Percentiles rank a stretch among this genome's conserved stretches.
Conservation (phyloP, 2,888 invertebrate species). For the Caenorhabditis doughertyi region DNA sequence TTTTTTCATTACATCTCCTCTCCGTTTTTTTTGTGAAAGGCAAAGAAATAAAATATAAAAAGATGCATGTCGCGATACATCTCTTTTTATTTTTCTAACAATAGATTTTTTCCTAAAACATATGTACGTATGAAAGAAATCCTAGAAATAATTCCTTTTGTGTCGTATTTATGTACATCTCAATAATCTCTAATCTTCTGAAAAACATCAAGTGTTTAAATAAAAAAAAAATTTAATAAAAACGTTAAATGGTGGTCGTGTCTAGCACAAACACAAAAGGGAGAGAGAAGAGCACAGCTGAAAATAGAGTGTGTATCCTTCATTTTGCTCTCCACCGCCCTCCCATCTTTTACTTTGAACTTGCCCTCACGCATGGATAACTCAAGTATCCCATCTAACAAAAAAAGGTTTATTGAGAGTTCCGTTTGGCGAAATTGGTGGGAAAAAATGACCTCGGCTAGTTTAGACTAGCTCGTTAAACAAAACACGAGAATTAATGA, state of each 20-base stretch:
- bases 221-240: neutral
- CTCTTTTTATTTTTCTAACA: too few relatives aligned
- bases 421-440: neutral
- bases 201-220: neutral
- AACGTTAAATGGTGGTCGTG: neutral
- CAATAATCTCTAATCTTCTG: neutral
- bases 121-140: too few relatives aligned
- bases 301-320: slow-evolving; percentile 25
- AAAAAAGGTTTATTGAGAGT: neutral
- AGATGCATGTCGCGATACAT: neutral
- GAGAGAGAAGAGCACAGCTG: slow-evolving; percentile 17
- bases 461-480: neutral
- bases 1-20: too few relatives aligned
- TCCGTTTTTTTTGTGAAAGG: neutral
- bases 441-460: neutral
- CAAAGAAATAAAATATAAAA: neutral
- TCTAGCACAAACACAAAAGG: neutral
- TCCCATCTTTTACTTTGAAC: slow-evolving; percentile 10
- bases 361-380: slow-evolving; percentile 10
- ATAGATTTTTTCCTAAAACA: too few relatives aligned
- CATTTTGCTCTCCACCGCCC: neutral
- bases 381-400: slow-evolving; percentile 5
- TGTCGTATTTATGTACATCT: neutral
- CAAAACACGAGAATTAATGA: neutral
- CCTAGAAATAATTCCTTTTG: neutral